Evolutionary conservation across 2,888 invertebrate genomes (phyloP).

Genomic region (Myopa testacea): DNA sequence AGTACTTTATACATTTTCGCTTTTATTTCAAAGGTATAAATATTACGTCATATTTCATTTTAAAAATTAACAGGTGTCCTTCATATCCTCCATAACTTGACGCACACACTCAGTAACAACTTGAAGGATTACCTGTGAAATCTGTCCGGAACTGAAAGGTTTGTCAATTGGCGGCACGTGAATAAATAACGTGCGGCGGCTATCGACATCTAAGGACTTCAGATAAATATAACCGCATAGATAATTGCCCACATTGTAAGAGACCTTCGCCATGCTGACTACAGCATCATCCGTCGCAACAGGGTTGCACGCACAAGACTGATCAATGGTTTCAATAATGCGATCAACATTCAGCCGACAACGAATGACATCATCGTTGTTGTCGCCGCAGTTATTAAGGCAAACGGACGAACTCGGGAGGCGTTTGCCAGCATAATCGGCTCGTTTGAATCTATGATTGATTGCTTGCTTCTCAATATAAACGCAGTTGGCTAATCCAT

Average conservation of each 20-base stretch:
- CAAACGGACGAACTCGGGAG: slow-evolving; percentile 52
- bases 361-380: slow-evolving; percentile 52
- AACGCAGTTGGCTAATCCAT: slow-evolving; percentile 60
- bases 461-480: slow-evolving; percentile 65
- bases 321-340: slow-evolving; percentile 67
- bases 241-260: slow-evolving; percentile 71
- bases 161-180: slow-evolving; percentile 79
- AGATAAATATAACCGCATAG: slow-evolving; percentile 84
- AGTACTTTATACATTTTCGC: too few species aligned
- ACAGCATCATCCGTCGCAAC: slow-evolving; percentile 29
- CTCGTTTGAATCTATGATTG: slow-evolving; percentile 62
- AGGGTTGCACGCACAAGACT: slow-evolving; percentile 54
- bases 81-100: slow-evolving; percentile 52
- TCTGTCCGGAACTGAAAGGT: slow-evolving; percentile 73
- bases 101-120: slow-evolving; percentile 64
- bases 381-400: slow-evolving; percentile 52
- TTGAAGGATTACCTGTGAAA: slow-evolving; percentile 70
- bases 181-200: slow-evolving; percentile 75
- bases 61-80: neutral
- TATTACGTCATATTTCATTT: too few species aligned
- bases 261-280: slow-evolving; percentile 43
- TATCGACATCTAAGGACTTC: slow-evolving; percentile 75
- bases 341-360: slow-evolving; percentile 62
- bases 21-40: too few species aligned
- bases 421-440: slow-evolving; percentile 60